These are phyloP conservation scores for Xestia sexstrigata DNA, from an alignment of 2,888 invertebrate species.

Conservation along the genomic window DNA sequence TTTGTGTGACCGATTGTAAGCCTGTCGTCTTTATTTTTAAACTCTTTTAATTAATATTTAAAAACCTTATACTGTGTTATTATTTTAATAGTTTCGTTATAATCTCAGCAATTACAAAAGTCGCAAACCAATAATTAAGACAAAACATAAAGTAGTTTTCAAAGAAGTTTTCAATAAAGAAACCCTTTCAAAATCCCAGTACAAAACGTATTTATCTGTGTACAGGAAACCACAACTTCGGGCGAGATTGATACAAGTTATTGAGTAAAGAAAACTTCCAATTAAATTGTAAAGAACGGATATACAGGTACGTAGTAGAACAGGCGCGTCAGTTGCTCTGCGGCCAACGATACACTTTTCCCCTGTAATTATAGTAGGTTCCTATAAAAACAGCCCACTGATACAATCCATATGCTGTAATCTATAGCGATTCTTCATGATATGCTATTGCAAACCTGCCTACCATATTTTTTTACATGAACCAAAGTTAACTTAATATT, in stretches of 20 bases:
- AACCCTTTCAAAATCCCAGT: conserved; percentile 45
- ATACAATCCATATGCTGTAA: conserved; percentile 72
- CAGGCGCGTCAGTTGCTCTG: conserved; percentile 75
- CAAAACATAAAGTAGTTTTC: conserved; percentile 3
- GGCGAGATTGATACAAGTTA: conserved; percentile 79
- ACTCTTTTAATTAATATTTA: background rate
- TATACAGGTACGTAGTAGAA: conserved; percentile 68
- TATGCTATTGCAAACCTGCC: conserved; percentile 43
- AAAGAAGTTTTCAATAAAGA: conserved; percentile 36
- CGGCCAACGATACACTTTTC: conserved; percentile 74
- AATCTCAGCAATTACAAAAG: conserved; percentile 13
- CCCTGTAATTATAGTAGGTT: conserved; percentile 78
- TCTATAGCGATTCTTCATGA: conserved; percentile 68
- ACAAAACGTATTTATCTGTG: conserved; percentile 52
- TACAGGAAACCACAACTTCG: conserved; percentile 77
- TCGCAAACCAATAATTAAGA: conserved; percentile 17
- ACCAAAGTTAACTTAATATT: conserved; percentile 14
- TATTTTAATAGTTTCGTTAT: conserved; percentile 1
- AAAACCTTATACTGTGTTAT: background rate
- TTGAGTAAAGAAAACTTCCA: conserved; percentile 75
- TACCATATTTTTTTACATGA: conserved; percentile 26
- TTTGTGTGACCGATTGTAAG: background rate
- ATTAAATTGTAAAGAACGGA: conserved; percentile 76
- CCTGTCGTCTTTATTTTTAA: background rate
- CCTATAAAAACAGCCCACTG: conserved; percentile 72